Evolutionary conservation across 2,113 vertebrate species (phyloP).

Genomic region (Haemorhous mexicanus): DNA sequence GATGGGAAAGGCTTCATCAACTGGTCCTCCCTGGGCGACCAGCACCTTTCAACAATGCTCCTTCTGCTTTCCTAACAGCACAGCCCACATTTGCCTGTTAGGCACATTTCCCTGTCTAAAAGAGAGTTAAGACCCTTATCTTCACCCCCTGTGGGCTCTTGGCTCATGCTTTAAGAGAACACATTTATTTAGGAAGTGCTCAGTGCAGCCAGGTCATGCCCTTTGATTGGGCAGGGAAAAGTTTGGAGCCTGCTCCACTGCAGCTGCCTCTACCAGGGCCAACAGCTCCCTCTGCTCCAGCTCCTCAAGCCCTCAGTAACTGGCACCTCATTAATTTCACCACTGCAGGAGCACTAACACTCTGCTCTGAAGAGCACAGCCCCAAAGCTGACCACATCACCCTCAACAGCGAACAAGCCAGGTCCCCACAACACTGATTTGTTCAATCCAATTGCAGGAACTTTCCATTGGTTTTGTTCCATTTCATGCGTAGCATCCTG

Average conservation of each 20-base stretch:
- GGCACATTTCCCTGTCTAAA: not conserved
- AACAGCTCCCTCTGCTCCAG: not conserved
- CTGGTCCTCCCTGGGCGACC: not conserved
- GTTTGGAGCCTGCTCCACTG: not conserved
- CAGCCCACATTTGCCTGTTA: not conserved
- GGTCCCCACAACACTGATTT: not conserved
- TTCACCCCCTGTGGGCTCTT: not conserved
- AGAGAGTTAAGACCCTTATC: not conserved
- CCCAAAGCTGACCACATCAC: not conserved
- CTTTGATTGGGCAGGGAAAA: not conserved
- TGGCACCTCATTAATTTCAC: not conserved
- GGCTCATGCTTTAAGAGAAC: not conserved
- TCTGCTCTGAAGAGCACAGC: not conserved
- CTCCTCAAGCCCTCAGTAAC: not conserved
- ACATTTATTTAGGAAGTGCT: not conserved
- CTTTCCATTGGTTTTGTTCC: not conserved
- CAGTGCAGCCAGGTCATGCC: rapidly evolving
- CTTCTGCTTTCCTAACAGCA: not conserved
- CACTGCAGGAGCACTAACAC: not conserved
- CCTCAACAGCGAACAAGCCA: rapidly evolving
- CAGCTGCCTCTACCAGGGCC: not conserved
- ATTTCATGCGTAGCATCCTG: not conserved
- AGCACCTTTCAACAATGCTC: not conserved
- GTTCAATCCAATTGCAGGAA: not conserved
- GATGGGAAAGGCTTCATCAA: not conserved